Conservation (phyloP, 2,113 vertebrate species). For the Ramphastos sulfuratus region DNA sequence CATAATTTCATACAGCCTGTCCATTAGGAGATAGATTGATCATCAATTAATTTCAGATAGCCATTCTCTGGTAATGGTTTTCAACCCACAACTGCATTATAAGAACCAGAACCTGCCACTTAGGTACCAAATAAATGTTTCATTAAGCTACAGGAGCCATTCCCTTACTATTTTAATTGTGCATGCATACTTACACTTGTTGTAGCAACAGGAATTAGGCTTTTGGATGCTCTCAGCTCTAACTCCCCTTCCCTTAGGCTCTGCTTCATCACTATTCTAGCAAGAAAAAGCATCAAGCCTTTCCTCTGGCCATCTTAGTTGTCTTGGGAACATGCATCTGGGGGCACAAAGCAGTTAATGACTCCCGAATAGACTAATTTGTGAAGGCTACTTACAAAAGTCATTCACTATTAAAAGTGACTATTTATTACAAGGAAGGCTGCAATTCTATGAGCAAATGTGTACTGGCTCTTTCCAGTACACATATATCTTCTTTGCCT, state of each 20-base stretch:
- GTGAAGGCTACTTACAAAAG: conserved; percentile 7
- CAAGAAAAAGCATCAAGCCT: neutral
- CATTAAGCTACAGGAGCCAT: conserved; percentile 15
- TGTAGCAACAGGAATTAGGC: neutral
- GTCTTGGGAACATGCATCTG: neutral
- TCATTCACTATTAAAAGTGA: neutral
- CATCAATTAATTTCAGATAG: conserved; percentile 20
- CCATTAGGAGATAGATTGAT: neutral
- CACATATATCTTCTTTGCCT: neutral
- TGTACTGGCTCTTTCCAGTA: neutral
- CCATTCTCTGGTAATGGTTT: neutral
- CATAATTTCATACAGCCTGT: neutral
- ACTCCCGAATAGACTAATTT: neutral
- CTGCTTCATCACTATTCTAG: neutral
- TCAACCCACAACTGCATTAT: neutral
- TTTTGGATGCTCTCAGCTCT: neutral
- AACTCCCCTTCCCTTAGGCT: neutral
- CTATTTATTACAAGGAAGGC: conserved; percentile 8
- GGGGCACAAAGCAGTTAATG: neutral
- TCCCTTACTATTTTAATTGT: conserved; percentile 13
- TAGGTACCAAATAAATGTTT: neutral
- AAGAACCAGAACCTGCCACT: neutral
- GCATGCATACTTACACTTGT: neutral
- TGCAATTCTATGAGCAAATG: neutral
- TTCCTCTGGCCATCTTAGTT: neutral